Evolutionary conservation across 2,113 vertebrate genomes (phyloP).

Genomic region (Oreochromis niloticus): DNA sequence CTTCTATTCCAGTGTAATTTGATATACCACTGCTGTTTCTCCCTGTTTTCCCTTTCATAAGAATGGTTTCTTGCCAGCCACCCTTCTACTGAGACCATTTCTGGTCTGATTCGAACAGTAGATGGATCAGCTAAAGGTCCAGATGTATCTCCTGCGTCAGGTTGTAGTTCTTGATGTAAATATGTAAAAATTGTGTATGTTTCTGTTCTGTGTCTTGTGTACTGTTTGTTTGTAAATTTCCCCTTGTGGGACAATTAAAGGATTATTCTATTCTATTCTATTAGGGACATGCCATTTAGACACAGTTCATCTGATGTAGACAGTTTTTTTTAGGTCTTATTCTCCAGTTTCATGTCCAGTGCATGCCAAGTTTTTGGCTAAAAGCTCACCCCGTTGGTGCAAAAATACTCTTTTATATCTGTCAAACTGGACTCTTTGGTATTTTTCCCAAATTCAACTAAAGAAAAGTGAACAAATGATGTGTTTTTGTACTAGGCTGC

Average conservation of each 20-base stretch:
- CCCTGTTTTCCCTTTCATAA: background rate
- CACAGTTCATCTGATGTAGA: background rate
- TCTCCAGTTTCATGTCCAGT: background rate
- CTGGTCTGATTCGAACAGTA: background rate
- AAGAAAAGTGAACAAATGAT: background rate
- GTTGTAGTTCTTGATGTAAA: background rate
- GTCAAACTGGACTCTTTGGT: background rate
- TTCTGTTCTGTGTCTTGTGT: too few relatives aligned
- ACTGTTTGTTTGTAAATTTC: too few relatives aligned
- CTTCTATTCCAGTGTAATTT: background rate
- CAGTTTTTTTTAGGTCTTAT: background rate
- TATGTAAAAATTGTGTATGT: too few relatives aligned
- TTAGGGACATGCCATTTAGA: background rate
- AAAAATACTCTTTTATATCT: background rate
- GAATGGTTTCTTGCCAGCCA: background rate
- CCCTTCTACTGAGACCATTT: background rate
- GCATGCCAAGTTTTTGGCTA: background rate
- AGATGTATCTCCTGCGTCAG: background rate
- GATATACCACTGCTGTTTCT: background rate
- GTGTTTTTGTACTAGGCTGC: background rate
- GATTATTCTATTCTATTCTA: too few relatives aligned
- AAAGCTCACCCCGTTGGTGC: background rate
- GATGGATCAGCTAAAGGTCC: background rate
- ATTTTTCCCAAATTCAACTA: background rate
- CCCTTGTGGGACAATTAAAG: too few relatives aligned